Base-by-base conservation (phyloP, 1,140 invertebrate species). In the Aradophagus sp. region DNA sequence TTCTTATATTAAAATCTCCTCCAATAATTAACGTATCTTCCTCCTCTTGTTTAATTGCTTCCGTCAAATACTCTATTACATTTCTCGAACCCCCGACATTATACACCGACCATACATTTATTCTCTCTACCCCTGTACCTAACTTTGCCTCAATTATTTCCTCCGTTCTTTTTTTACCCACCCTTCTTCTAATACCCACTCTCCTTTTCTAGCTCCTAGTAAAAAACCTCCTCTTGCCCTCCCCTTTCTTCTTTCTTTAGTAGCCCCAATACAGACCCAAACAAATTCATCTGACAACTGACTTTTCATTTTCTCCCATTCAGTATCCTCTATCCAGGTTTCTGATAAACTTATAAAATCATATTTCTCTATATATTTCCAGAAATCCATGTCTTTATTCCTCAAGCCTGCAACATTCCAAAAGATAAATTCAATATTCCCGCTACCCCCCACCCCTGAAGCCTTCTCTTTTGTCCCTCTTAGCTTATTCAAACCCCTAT, bases 141-240 rank as follows among this genome's bases (percentile, higher is more conserved):
- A 45, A 1, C 10, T 20, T 36, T n/a, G 52, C 14, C 5, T 16
- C 5, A 1, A 56, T 32, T 10, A 45, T 12, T 4, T 31, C 36
- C 17, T 55, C 48, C 3, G 20, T 11, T 27, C 10, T 39, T 12
- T 27, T 14, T 3, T 26, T 39, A 16, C 11, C 38, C 38, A 39
- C 4, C 11, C n/a, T 8, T 5, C 14, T 5, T 39, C 13, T 12
- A 38, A 5, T 27, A 27, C 19, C 8, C 17, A 10, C 12, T n/a
- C 13, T 2, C 26, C 13, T 41, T 55, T 55, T 11, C 27, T 39
- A 11, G 29, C 29, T 8, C 50, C 36, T 7, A 55, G 15, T 12
- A 56, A 31, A 34, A 67, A 44, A 2, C 44, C 52, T 6, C 53
- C 52, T 36, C 52, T 67, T 7, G 52, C 52, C n/a, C 63, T 50